Conservation (phyloP, 2,113 vertebrate species). For the Alligator mississippiensis region DNA sequence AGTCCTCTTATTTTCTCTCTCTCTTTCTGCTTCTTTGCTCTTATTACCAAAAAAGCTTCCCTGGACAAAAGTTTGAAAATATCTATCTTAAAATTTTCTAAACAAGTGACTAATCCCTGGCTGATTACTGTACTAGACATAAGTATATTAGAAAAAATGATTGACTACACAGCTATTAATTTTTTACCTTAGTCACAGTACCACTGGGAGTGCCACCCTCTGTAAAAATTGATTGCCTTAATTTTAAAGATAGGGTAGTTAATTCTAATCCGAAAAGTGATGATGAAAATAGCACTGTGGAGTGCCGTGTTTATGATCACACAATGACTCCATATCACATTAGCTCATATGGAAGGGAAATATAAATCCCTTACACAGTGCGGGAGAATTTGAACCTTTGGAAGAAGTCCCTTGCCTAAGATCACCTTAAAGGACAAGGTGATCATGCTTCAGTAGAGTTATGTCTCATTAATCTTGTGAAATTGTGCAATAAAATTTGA, state of each 20-base stretch:
- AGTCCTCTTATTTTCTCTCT: neutral
- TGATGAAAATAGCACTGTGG: slow-evolving; percentile 24
- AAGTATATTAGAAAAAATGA: slow-evolving; percentile 1
- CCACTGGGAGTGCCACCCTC: neutral
- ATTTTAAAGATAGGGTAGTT: slow-evolving; percentile 35
- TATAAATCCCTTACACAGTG: slow-evolving; percentile 8
- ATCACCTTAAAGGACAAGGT: slow-evolving; percentile 35
- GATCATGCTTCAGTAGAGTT: neutral
- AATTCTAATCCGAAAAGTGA: slow-evolving; percentile 34
- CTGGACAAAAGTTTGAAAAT: slow-evolving; percentile 2
- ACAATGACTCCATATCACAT: slow-evolving; percentile 17
- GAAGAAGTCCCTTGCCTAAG: slow-evolving; percentile 12
- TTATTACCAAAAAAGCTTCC: neutral
- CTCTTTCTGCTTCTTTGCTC: slow-evolving; percentile 6
- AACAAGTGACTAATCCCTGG: neutral
- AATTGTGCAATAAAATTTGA: slow-evolving; percentile 34
- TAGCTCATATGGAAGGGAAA: neutral
- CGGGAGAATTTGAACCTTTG: slow-evolving; percentile 32
- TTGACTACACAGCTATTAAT: slow-evolving; percentile 24
- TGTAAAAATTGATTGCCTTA: slow-evolving; percentile 39
- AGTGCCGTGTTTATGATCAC: neutral
- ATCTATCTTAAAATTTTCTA: neutral
- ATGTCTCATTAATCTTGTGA: slow-evolving; percentile 14
- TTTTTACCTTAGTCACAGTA: neutral
- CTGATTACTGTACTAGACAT: neutral